These are phyloP conservation scores for Temnopleurus reevesii DNA, from an alignment of 53 echinoderm and acorn worm species.

Conservation along the genomic window DNA sequence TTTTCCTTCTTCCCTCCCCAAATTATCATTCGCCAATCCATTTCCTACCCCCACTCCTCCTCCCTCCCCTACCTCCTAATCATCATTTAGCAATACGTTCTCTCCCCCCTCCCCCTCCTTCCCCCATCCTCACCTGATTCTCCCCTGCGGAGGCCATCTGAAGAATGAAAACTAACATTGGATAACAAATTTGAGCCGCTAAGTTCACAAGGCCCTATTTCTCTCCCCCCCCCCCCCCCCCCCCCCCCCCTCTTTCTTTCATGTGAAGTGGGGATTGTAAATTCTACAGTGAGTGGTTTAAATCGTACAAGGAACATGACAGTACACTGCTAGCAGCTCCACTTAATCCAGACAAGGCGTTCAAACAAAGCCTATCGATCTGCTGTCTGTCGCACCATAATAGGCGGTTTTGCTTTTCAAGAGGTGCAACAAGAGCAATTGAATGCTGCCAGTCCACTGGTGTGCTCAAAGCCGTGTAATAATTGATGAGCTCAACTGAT, in stretches of 20 bases:
- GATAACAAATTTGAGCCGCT: background rate
- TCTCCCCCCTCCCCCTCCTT: too few species aligned
- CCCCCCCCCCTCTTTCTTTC: background rate
- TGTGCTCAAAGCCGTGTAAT: conserved; percentile 41
- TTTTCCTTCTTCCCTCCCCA: too few species aligned
- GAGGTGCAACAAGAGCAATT: conserved; percentile 14
- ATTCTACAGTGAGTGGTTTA: background rate
- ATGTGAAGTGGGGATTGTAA: too few species aligned
- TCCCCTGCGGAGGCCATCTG: background rate
- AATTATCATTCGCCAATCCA: too few species aligned
- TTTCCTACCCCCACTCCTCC: too few species aligned
- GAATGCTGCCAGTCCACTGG: background rate
- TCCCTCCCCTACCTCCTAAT: too few species aligned
- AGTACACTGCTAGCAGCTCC: conserved; percentile 1
- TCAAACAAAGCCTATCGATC: conserved; percentile 53
- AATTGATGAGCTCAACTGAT: conserved; percentile 44
- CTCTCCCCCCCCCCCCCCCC: background rate
- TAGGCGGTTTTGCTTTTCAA: conserved; percentile 28
- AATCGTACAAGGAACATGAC: background rate
- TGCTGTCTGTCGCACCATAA: conserved; percentile 44
- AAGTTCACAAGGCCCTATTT: conserved; percentile 53
- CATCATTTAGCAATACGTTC: too few species aligned
- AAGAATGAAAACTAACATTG: background rate
- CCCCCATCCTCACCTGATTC: background rate
- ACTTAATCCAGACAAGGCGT: conserved; percentile 47